Evolutionary conservation across 2,113 vertebrate genomes (phyloP), one percentile per base, ranked within the genome.

Genomic region (Gobio gobio): DNA sequence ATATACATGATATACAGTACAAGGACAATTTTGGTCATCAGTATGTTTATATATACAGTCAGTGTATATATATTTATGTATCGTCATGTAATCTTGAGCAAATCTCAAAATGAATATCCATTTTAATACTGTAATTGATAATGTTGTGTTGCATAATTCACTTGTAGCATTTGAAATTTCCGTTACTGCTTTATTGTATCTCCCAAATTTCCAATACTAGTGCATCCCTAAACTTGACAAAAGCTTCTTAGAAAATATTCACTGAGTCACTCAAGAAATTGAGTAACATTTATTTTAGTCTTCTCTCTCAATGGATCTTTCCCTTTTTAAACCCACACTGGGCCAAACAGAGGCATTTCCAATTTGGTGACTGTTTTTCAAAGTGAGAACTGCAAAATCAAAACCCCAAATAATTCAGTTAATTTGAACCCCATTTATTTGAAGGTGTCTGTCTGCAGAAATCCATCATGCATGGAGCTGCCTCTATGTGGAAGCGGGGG

Each of bases 391-490:
- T 45, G 29, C 29, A 74, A 82, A 82, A 70, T 18, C 33, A 78
- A 36, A 29, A n/a, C 40, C n/a, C 59, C 36, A 72, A 75, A 66
- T 56, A 70, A 78, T 40, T 49, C 7, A 20, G 79, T 74, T 72
- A 14, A 75, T 7, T 86, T 78, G n/a, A 33, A 61, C n/a, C 43
- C 51, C 76, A 72, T 79, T 72, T 70, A 76, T 72, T 83, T 56
- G 70, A 47, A 86, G 70, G 10, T 66, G 18, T 24, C 22, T 22
- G 33, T 54, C 24, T 83, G n/a, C 36, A 54, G 47, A 77, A 74
- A 84, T 83, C 76, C 76, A 61, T 86, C 74, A 78, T 54, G 45
- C 61, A 36, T 77, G 51, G 20, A 40, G 40, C 49, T 81, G 24
- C 29, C 29, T 33, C 36, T 86, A 8, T 85, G 29, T 68, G 75